Evolutionary conservation across 2,888 invertebrate species (phyloP), one percentile per base, ranked within the genome.

Genomic region (Phyllotreta cruciferae): DNA sequence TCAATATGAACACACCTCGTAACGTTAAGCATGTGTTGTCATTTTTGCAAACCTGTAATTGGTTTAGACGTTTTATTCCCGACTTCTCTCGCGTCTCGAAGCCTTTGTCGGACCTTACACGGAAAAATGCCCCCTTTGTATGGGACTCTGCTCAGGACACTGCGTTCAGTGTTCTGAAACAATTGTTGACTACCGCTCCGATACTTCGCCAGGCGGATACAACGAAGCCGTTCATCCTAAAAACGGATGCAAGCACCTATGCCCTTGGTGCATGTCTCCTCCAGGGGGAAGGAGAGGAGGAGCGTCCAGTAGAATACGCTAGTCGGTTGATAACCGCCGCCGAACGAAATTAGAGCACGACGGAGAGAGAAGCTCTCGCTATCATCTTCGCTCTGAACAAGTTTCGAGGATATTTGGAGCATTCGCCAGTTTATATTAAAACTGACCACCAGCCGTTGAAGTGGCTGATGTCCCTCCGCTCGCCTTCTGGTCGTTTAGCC

Each of bases 381-480:
- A 49, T 72, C 0, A 66, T 74, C 5, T 80, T 71, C 71, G 77
- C 78, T 3, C 66, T 80, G 0, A 54, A 74, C n/a, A 80, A 80
- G 61, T 67, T 69, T 13, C 24, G 79, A 24, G 77, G 76, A 0
- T 83, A 80, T 62, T 67, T 83, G 0, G 79, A 80, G 55, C 77
- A 78, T 0, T 38, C 73, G 5, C 55, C 68, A 0, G 78, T 82
- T 24, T 66, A 67, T 0, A 70, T 83, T 0, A 64, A 76, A 3
- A 82, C 81, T 0, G 83, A 84, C 62, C 83, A 83, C 60, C 78
- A 81, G 62, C 80, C 83, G 0, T 70, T 85, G 39, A 79, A 80
- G 75, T 84, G 82, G 47, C 65, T 84, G 6, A 66, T 80, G 64
- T 69, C 72, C 0, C 39, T 81, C 4, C 80, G 62, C 24, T 55